Conservation (phyloP, 2,797 vertebrate genomes). For the Acanthurus lineatus region DNA sequence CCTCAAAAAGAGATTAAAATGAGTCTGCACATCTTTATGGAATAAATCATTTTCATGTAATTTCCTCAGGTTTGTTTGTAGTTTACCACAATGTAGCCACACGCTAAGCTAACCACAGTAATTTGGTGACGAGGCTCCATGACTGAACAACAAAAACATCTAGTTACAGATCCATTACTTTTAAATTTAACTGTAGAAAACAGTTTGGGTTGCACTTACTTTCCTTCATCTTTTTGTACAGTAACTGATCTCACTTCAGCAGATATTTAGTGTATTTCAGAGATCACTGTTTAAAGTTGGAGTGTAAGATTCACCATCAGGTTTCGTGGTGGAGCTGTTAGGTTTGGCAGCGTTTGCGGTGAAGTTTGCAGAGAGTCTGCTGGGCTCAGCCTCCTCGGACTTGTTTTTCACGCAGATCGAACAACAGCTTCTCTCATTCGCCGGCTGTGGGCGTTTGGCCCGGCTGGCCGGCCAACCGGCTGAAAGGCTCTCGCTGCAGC, state of each 20-base stretch:
- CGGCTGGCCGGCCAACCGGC: constrained; percentile 15
- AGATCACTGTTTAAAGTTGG: constrained; percentile 34
- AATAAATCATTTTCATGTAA: constrained; percentile 8
- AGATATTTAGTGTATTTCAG: constrained; percentile 4
- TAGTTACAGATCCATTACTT: no score
- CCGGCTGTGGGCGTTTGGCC: constrained; percentile 64
- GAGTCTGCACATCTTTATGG: not conserved
- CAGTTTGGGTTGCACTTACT: constrained; percentile 5
- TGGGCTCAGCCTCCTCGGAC: constrained; percentile 24
- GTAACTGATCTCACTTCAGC: not conserved
- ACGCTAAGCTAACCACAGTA: not conserved
- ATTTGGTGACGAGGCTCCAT: not conserved
- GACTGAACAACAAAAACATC: no score
- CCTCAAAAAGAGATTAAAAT: not conserved
- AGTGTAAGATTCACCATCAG: constrained; percentile 11
- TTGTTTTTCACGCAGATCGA: constrained; percentile 59
- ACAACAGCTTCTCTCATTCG: constrained; percentile 73
- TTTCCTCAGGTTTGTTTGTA: not conserved
- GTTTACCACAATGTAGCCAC: not conserved
- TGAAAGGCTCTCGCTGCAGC: constrained; percentile 50
- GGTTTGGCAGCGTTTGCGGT: constrained; percentile 16
- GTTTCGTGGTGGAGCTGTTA: no score
- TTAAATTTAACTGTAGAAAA: not conserved
- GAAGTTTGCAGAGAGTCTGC: constrained; percentile 47
- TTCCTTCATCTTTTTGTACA: not conserved